Base-by-base conservation (phyloP, 1,140 invertebrate genomes). In the Psix sp. region DNA sequence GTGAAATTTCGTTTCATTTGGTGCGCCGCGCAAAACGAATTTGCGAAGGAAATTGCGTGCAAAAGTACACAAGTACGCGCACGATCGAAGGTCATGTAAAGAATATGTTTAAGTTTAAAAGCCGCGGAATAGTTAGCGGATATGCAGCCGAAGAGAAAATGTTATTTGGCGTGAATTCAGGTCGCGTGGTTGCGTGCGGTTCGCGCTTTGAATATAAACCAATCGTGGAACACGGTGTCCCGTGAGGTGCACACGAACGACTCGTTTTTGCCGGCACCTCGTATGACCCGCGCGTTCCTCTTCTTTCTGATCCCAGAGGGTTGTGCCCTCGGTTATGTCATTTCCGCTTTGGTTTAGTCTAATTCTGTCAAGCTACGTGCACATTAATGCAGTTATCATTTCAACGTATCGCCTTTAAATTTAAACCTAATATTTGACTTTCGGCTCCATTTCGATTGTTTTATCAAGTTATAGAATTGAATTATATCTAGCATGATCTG, bases 341-440 rank as follows among this genome's bases (percentile, higher is more conserved):
- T 80, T 83, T 79, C 79, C 79, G 76, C 46, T 80, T 78, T 77
- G 80, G 74, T 82, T 84, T 81, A 57, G 81, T 80, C 80, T 79
- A 63, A 83, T 82, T 82, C 72, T 26, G 62, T 57, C 77, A 81
- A 83, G 76, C 26, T 15, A 4, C 7, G 4, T 7, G n/a, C 16
- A 46, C 40, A 43, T 39, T 15, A 36, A 49, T 38, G 42, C 13
- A 75, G 42, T 63, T 60, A 52, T 70, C 45, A 35, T 49, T 57
- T 42, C 46, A 26, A 52, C 13, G 14, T n/a, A n/a, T n/a, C n/a
- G n/a, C n/a, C n/a, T n/a, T n/a, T n/a, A n/a, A n/a, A n/a, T n/a
- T n/a, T n/a, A n/a, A n/a, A n/a, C n/a, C n/a, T n/a, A n/a, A n/a
- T n/a, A n/a, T n/a, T n/a, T n/a, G n/a, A n/a, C n/a, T n/a, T n/a